A percentile compares a stretch with the other conserved stretches of the same genome.
Evolutionary conservation across 2,113 vertebrate genomes (phyloP).

Genomic region (Theristicus caerulescens): DNA sequence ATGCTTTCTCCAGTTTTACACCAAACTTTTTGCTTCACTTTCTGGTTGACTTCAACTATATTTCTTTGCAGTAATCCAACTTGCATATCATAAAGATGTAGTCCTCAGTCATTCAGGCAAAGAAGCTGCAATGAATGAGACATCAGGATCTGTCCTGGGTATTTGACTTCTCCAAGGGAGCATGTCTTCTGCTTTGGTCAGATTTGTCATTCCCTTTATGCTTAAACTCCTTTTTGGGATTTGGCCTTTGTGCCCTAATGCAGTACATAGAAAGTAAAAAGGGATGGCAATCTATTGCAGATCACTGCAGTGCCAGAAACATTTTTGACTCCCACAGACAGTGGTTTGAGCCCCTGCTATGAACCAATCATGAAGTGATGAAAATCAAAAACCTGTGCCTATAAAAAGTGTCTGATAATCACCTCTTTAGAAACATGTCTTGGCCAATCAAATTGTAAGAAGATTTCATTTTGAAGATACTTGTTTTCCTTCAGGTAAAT

Average conservation of each 20-base stretch:
- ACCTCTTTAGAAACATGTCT: background rate
- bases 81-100: background rate
- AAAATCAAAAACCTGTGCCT: background rate
- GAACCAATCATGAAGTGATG: background rate
- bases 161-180: background rate
- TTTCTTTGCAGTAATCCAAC: background rate
- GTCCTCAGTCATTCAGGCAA: background rate
- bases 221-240: background rate
- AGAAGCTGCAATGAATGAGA: background rate
- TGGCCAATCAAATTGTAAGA: background rate
- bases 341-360: background rate
- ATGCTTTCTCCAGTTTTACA: background rate
- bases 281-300: background rate
- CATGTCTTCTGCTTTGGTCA: background rate
- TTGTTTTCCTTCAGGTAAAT: background rate
- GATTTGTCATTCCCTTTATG: background rate
- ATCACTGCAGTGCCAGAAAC: background rate
- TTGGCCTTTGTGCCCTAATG: background rate
- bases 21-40: background rate
- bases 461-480: background rate
- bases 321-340: background rate
- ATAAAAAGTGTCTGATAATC: background rate
- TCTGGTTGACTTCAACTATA: background rate
- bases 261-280: background rate
- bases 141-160: fast-evolving